phyloP scores from a whole-genome alignment of 1,140 invertebrate genomes.

The Bombyx mori region DNA sequence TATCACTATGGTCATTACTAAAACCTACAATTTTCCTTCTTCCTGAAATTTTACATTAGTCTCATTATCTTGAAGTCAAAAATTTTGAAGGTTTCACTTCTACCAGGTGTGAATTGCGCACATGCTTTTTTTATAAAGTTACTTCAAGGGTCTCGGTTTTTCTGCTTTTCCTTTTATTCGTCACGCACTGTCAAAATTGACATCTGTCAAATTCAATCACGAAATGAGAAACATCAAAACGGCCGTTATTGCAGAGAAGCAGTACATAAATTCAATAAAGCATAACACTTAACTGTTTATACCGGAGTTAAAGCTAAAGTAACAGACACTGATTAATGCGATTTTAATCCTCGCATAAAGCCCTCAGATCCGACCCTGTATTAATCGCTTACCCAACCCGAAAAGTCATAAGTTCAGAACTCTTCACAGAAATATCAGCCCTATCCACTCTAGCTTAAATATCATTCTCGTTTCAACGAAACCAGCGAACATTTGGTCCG shows the following conservation, averaged over 20 bases:
- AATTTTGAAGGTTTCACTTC: no score
- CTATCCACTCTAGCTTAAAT: slow-evolving; percentile 23
- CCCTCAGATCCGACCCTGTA: slow-evolving; percentile 60
- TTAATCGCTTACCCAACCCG: slow-evolving; percentile 38
- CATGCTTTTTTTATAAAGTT: no score
- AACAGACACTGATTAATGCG: slow-evolving; percentile 68
- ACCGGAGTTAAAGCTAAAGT: slow-evolving; percentile 62
- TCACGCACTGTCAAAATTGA: no score
- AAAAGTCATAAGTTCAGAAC: slow-evolving; percentile 37
- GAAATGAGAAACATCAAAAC: no score
- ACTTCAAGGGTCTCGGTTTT: no score
- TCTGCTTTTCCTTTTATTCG: no score
- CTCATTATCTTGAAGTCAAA: no score
- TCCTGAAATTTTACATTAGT: no score
- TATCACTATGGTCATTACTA: no score
- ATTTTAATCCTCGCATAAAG: slow-evolving; percentile 64
- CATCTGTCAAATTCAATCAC: no score
- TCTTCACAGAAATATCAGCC: slow-evolving; percentile 35
- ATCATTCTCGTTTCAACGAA: slow-evolving; percentile 17
- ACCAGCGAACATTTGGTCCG: slow-evolving; percentile 12
- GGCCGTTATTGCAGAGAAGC: slow-evolving; percentile 9
- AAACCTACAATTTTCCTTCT: no score
- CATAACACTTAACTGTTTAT: slow-evolving; percentile 70
- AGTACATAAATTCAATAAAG: slow-evolving; percentile 57
- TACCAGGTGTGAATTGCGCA: no score